A percentile compares a stretch with the other conserved stretches of the same genome.
Conservation (phyloP, 2,113 vertebrate species). For the Egretta garzetta region DNA sequence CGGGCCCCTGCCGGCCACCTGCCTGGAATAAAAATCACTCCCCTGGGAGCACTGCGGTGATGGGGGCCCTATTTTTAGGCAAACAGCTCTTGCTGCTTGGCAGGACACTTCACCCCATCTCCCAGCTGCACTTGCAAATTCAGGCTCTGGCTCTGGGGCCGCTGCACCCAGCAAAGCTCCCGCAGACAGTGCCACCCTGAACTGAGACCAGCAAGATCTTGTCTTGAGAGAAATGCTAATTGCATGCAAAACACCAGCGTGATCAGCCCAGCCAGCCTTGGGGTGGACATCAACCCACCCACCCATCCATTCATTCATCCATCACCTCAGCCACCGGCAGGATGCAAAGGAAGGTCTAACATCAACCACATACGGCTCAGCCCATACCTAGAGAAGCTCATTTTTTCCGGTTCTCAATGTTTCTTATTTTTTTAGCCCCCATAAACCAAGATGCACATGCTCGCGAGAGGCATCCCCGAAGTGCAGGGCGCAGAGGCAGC, state of each 20-base stretch:
- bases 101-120: neutral
- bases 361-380: rapidly evolving
- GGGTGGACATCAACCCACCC: neutral
- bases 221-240: neutral
- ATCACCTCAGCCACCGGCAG: neutral
- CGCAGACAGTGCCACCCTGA: neutral
- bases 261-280: neutral
- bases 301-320: neutral
- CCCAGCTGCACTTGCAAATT: neutral
- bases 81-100: neutral
- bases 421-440: neutral
- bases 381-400: neutral
- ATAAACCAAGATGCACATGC: neutral
- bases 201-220: neutral
- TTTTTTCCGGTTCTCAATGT: neutral
- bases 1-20: rapidly evolving
- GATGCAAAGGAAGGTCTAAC: neutral
- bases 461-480: neutral
- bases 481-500: neutral
- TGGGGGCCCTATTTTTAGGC: neutral
- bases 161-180: neutral
- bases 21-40: neutral
- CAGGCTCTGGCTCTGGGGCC: neutral
- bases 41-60: neutral
- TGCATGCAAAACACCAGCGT: neutral